These are phyloP conservation scores for Sebastes taczanowskii DNA, from an alignment of 2,797 vertebrate species.

Conservation along the genomic window DNA sequence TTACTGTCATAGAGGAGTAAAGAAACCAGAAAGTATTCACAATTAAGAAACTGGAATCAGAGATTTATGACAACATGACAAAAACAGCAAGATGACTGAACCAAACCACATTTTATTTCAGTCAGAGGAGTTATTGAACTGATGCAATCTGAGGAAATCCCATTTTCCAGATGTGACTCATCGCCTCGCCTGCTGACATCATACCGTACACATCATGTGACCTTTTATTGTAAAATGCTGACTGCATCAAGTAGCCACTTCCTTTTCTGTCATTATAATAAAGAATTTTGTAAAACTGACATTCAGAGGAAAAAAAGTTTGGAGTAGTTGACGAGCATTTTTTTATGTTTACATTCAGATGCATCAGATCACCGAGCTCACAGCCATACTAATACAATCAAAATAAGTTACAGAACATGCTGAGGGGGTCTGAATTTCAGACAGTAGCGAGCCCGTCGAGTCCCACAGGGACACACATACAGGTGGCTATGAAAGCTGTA, in stretches of 20 bases:
- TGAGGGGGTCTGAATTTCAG: slow-evolving; percentile 81
- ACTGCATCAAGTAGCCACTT: slow-evolving; percentile 5
- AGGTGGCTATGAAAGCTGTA: slow-evolving; percentile 48
- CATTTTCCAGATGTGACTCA: slow-evolving; percentile 11
- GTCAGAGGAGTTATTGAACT: slow-evolving; percentile 9
- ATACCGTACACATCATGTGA: background rate
- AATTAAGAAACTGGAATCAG: too few relatives aligned
- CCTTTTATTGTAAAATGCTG: background rate
- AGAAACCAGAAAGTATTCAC: too few relatives aligned
- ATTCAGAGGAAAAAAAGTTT: slow-evolving; percentile 3
- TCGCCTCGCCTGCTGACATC: background rate
- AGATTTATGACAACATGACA: background rate
- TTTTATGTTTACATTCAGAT: slow-evolving; percentile 24
- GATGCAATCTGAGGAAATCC: slow-evolving; percentile 23
- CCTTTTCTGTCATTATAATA: slow-evolving; percentile 10
- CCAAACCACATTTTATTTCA: slow-evolving; percentile 62
- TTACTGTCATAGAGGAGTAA: too few relatives aligned
- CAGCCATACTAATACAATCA: slow-evolving; percentile 46
- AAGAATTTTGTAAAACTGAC: slow-evolving; percentile 49
- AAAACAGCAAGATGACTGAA: slow-evolving; percentile 24
- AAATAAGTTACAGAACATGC: slow-evolving; percentile 73
- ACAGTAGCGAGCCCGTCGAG: slow-evolving; percentile 69
- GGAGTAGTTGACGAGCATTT: slow-evolving; percentile 9
- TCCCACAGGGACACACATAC: slow-evolving; percentile 75
- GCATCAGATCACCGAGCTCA: slow-evolving; percentile 13